These are phyloP conservation scores for Perodicticus potto DNA, from an alignment of 2,797 vertebrate genomes.

Conservation along the genomic window DNA sequence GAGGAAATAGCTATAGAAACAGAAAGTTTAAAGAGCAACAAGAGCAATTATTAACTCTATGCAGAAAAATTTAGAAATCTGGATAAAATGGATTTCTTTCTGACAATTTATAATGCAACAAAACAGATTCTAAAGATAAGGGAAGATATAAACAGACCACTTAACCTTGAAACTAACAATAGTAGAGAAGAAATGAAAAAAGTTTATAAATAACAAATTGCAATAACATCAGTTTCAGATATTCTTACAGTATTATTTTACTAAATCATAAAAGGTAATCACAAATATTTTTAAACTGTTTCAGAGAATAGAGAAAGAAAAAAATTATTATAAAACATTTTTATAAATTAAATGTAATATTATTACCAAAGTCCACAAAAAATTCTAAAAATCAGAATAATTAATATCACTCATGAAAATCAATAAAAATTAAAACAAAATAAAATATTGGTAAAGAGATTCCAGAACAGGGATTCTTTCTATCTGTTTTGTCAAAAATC, in stretches of 20 bases:
- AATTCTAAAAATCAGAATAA: neutral
- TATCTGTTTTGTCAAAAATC: too few species aligned
- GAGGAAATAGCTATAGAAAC: neutral
- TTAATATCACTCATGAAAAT: neutral
- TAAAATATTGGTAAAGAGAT: slow-evolving; percentile 39
- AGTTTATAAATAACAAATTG: neutral
- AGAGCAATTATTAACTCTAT: neutral
- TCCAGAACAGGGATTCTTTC: neutral
- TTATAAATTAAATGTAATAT: slow-evolving; percentile 28
- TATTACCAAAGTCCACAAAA: neutral
- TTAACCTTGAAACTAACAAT: neutral
- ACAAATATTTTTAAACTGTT: neutral
- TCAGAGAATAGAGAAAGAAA: neutral
- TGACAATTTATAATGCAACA: neutral
- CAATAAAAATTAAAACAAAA: neutral
- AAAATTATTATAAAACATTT: neutral
- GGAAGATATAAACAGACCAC: neutral
- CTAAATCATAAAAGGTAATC: neutral
- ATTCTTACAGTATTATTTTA: neutral
- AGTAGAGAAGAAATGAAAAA: neutral
- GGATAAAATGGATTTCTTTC: neutral
- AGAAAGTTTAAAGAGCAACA: neutral
- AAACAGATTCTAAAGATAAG: neutral
- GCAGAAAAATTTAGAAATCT: neutral
- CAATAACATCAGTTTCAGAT: neutral